phyloP scores from a whole-genome alignment of 1,140 invertebrate species.

The Delia radicum region DNA sequence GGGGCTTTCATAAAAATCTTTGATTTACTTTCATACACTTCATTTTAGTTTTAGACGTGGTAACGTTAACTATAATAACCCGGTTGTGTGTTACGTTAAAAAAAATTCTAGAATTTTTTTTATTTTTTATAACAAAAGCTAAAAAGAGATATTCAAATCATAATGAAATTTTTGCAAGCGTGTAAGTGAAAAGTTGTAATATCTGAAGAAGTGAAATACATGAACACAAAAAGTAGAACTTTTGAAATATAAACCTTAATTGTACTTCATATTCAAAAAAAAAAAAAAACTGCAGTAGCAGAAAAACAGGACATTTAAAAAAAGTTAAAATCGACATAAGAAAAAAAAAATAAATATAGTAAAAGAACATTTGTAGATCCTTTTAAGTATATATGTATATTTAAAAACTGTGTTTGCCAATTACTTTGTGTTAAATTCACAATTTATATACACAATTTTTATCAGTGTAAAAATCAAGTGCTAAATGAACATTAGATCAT shows the following conservation, averaged over 20 bases:
- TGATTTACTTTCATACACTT: slow-evolving; percentile 51
- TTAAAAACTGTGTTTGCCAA: too few relatives aligned
- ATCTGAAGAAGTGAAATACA: background rate
- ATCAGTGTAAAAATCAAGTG: too few relatives aligned
- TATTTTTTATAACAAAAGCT: background rate
- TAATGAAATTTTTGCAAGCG: slow-evolving; percentile 18
- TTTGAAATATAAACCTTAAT: background rate
- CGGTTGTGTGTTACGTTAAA: background rate
- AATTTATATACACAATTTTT: too few relatives aligned
- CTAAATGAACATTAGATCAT: too few relatives aligned
- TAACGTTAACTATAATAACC: background rate
- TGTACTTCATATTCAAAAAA: too few relatives aligned
- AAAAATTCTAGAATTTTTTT: background rate
- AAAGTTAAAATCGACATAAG: too few relatives aligned
- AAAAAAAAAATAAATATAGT: too few relatives aligned
- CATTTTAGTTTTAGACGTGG: slow-evolving; percentile 39
- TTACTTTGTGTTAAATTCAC: too few relatives aligned
- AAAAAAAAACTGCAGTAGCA: background rate
- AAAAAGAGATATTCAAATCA: background rate
- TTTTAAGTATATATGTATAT: too few relatives aligned
- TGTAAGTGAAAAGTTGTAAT: slow-evolving; percentile 10
- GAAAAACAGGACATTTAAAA: background rate
- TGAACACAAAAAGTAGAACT: too few relatives aligned
- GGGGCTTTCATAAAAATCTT: slow-evolving; percentile 46
- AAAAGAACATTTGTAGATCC: too few relatives aligned